Base-by-base conservation (phyloP, 2,797 vertebrate genomes). In the Gorsachius magnificus region DNA sequence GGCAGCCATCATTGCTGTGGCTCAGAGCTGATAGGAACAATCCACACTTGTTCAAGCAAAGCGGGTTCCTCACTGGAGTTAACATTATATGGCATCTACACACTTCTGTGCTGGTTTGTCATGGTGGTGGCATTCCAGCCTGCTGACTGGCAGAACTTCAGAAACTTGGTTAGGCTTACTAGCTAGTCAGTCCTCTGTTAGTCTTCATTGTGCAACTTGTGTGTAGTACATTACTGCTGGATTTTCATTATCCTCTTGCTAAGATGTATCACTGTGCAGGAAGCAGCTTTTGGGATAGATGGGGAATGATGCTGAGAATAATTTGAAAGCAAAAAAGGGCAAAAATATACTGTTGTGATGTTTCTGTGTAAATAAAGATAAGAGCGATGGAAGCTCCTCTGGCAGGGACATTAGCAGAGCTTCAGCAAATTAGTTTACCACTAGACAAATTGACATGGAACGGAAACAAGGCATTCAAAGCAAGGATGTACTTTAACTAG, bases 361-460 rank as follows among this genome's bases (percentile, higher is more conserved):
- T 91, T 97, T 95, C 89, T 93, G 95, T 91, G 83, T 91, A 95
- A 95, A 97, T 87, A 94, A 83, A 96, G 91, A 93, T 96, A 96
- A 94, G 89, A 89, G 48, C 2, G 0, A 65, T 91, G 78, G 92
- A 94, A 94, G 81, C 54, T 91, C 2, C 50, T 69, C 63, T 92
- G 87, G 76, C 93, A 95, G 81, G 33, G 83, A 93, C 66, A 54
- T 90, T n/a, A 89, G 78, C 50, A 81, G 33, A 89, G 77, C 68
- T 57, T 84, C 80, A 87, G 71, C 75, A 95, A 96, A 96, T 93
- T 71, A 93, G 68, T 85, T 96, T 38, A 96, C 90, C 90, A 53
- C 88, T 24, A 81, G 95, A 97, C 41, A 96, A 96, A 94, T 13
- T 80, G 68, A 84, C 89, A 92, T 54, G 94, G 87, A 94, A 91